Conservation (phyloP, 2,113 vertebrate genomes). For the Chamaetylas fuelleborni region DNA sequence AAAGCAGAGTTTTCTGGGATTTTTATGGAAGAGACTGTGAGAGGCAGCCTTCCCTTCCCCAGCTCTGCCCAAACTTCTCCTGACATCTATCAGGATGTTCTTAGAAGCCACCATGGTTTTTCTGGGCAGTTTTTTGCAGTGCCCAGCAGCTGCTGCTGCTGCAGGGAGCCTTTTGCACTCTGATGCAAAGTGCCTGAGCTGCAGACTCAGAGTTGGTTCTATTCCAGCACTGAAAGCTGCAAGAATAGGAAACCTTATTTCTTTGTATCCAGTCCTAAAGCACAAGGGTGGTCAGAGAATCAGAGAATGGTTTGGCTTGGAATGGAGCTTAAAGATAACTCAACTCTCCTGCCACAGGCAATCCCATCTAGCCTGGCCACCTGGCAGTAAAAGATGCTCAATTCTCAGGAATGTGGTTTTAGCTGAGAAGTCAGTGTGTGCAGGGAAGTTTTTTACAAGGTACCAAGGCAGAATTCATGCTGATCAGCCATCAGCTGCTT, state of each 20-base stretch:
- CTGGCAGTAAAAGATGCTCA: neutral
- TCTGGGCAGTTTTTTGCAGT: neutral
- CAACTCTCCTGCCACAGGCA: neutral
- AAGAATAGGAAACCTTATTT: neutral
- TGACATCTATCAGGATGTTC: rapidly evolving
- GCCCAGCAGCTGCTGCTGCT: neutral
- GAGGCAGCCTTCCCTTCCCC: neutral
- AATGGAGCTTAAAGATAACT: neutral
- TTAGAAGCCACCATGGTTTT: neutral
- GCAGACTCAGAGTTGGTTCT: neutral
- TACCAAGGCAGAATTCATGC: neutral
- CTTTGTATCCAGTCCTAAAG: neutral
- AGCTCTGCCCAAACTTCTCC: neutral
- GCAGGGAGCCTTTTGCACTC: neutral
- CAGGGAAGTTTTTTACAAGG: neutral
- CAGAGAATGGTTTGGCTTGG: neutral
- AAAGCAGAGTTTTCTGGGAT: neutral
- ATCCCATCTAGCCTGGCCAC: neutral
- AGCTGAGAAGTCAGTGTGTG: neutral
- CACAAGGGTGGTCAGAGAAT: neutral
- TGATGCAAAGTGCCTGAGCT: neutral
- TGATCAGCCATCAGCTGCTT: neutral
- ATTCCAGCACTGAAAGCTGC: neutral
- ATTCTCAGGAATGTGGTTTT: neutral
- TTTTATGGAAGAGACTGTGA: neutral